Conservation (phyloP, 2,113 vertebrate genomes). For the Nothobranchius kuhntae region DNA sequence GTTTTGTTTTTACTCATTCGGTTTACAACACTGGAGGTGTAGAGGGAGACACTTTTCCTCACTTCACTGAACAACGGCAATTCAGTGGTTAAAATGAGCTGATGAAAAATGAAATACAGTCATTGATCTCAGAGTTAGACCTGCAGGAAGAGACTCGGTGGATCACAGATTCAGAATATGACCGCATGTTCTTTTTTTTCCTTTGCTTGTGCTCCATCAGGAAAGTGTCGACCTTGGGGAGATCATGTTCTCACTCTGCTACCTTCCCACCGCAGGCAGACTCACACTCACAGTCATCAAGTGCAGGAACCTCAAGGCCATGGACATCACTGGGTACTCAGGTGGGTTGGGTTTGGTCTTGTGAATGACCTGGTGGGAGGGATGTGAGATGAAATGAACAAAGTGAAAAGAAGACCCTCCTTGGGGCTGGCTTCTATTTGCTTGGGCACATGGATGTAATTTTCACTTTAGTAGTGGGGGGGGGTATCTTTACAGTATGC, state of each 20-base stretch:
- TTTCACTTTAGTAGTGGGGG: too few relatives aligned
- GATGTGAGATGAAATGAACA: conserved; percentile 36
- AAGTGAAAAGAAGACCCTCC: conserved; percentile 1
- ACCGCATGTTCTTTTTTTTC: conserved; percentile 1
- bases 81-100: conserved; percentile 3
- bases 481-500: too few relatives aligned
- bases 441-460: conserved; percentile 51
- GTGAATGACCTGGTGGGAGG: conserved; percentile 9
- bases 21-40: neutral
- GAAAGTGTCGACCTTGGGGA: conserved; percentile 98
- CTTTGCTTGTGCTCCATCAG: conserved; percentile 75
- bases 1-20: neutral
- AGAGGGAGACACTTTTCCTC: neutral
- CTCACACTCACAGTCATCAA: conserved; percentile 98
- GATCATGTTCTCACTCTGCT: conserved; percentile 99
- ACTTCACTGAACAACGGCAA: neutral
- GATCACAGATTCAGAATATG: conserved; percentile 2
- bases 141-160: neutral
- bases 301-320: conserved; percentile 98
- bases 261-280: conserved; percentile 95
- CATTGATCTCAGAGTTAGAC: conserved; percentile 12
- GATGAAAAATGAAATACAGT: conserved; percentile 4
- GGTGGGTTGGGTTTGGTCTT: conserved; percentile 63
- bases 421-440: conserved; percentile 24
- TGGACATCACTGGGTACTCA: conserved; percentile 99